Base-by-base conservation (phyloP, 2,113 vertebrate genomes). In the Osmerus eperlanus region DNA sequence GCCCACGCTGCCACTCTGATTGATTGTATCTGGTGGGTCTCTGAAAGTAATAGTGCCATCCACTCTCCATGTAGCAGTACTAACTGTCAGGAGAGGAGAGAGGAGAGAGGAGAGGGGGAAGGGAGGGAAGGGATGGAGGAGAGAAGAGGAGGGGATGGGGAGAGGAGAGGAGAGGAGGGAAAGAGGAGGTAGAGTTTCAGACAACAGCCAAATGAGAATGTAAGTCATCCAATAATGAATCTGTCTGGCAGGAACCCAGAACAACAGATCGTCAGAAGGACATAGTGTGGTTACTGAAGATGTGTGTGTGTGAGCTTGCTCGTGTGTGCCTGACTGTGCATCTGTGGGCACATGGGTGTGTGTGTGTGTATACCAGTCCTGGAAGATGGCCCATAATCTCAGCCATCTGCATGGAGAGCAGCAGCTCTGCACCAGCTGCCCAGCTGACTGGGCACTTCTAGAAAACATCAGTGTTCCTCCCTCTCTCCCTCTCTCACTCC, bases 391-490 rank as follows among this genome's bases (percentile, higher is more conserved):
- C 71, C 73, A 68, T 32, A 9, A 60, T 67, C 72, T 79, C 60
- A 29, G 59, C 76, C 68, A 51, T 78, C 68, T 66, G 68, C 55
- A 70, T 41, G 63, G 61, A 76, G 71, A 81, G 66, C 73, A 66
- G 68, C 66, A 59, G 66, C 28, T 52, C 55, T 67, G 70, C 65
- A 74, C 28, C 41, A 68, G 51, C 58, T 60, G 41, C 36, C 69
- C 59, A 68, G 73, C 78, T 70, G 67, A 79, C 75, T 70, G 66
- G 67, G 75, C 75, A 81, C 59, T 80, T 81, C 76, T 59, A 76
- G 66, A 72, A 36, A 68, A 66, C 51, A 68, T 65, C 71, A 41
- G 36, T 41, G 36, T 41, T 8, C 36, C 36, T 47, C 55, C 59
- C 28, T 13, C 55, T 59, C 28, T 13, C 53, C 19, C 3, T 56